These are phyloP conservation scores for Cyanoderma ruficeps DNA, from an alignment of 2,113 vertebrate species.

Conservation along the genomic window DNA sequence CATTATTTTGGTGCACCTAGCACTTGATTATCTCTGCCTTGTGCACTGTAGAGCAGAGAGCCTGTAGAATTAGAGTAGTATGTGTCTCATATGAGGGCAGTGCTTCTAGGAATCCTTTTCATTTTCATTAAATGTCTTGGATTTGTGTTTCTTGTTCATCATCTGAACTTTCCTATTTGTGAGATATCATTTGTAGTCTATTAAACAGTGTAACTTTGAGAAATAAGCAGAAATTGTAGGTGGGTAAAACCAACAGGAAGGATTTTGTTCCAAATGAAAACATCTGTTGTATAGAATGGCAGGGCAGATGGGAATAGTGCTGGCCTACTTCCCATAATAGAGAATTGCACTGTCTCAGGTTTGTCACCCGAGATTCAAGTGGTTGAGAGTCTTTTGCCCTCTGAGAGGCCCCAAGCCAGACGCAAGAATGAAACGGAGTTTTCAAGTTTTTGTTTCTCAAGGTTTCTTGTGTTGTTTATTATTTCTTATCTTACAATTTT, in stretches of 20 bases:
- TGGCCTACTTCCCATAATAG: background rate
- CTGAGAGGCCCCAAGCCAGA: no score
- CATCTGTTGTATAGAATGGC: background rate
- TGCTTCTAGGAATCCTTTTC: background rate
- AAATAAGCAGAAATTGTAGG: background rate
- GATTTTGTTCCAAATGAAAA: background rate
- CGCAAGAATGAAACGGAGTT: no score
- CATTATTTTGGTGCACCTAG: background rate
- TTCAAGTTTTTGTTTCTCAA: no score
- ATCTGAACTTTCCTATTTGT: background rate
- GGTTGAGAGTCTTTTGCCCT: no score
- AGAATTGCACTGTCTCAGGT: background rate
- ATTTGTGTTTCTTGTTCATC: background rate
- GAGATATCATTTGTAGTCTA: background rate
- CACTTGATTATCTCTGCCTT: background rate
- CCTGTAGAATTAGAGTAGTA: background rate
- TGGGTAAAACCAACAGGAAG: background rate
- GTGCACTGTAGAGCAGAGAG: background rate
- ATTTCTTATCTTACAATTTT: no score
- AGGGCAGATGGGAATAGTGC: background rate
- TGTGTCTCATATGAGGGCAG: accelerated
- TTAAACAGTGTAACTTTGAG: background rate
- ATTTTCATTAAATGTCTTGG: background rate
- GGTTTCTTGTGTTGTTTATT: no score
- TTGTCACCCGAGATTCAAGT: no score